Evolutionary conservation across 2,113 vertebrate species (phyloP), one percentile per base, ranked within the genome.

Genomic region (Nycticryphes semicollaris): DNA sequence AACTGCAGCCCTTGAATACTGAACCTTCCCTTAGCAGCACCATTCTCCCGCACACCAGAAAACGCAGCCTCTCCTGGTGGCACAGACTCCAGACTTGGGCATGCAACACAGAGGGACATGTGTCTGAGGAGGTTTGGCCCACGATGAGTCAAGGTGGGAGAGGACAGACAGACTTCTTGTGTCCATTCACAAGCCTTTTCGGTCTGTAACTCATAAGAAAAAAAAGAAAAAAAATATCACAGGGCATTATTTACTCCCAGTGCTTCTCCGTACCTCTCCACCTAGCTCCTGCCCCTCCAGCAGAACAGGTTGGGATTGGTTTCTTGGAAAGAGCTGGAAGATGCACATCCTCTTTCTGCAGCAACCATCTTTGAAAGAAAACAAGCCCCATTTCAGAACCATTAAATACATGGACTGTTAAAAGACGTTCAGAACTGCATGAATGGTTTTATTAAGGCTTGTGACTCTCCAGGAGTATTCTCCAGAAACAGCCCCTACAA

Each of bases 341-440:
- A 68, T 24, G 7, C 28, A 30, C 0, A 1, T 54, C 37, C 21
- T 25, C 57, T 47, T 48, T 19, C 87, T 39, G 14, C 24, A 66
- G 45, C 2, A 3, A 50, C 30, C 31, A 59, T 31, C 30, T 28
- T 12, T 56, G 81, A 76, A 62, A 69, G 18, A 31, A 89, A 88
- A 57, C 25, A 23, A 66, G 28, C 20, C 24, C 41, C 20, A 12
- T 66, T 88, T 83, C 45, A 45, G 21, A 69, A 77, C 35, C 27
- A 39, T 4, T 22, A 66, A 35, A 16, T 4, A 6, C 14, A 63
- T 16, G 12, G 16, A 62, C 41, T 24, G 27, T 27, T 63, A 39
- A 3, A 3, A 54, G 60, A 22, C 5, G 6, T 12, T 45, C 50
- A 31, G 31, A 89, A 60, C 7, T 0, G 0, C 22, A 16, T 0